Base-by-base conservation (phyloP, 2,113 vertebrate genomes). In the Cottus gobio region DNA sequence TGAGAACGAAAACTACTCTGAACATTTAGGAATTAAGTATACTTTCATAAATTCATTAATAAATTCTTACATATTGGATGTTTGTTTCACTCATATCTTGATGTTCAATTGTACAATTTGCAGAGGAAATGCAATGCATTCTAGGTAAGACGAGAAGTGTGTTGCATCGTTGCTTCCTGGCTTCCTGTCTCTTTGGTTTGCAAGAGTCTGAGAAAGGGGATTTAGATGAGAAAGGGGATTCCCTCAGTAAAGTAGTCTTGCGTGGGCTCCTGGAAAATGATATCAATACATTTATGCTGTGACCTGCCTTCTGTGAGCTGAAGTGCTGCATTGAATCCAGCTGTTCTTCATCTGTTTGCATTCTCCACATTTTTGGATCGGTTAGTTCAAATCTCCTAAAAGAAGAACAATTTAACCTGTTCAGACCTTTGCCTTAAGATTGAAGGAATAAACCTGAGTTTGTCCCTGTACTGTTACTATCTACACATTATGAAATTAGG, bases 141-240 rank as follows among this genome's bases (percentile, higher is more conserved):
- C 48, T 77, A 0, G 3, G 3, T 13, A 61, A 20, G 24, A 60
- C 44, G 42, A 20, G 7, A 70, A 24, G 54, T 26, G 39, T 46
- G n/a, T n/a, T n/a, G 52, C 7, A 7, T 36, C 22, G 20, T 16
- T 37, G 48, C 16, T 39, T 57, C 37, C 10, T n/a, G 5, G 24
- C 57, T 30, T 34, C 20, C 42, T 26, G 56, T 75, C 34, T 37
- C 20, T 18, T 64, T 42, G 31, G 58, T 31, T n/a, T n/a, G n/a
- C n/a, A n/a, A n/a, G n/a, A n/a, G n/a, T n/a, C 74, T 54, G 34
- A 79, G 26, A 16, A 34, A 24, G 58, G 82, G 57, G 42, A 37
- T 68, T 83, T n/a, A n/a, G n/a, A 77, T 54, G 34, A 79, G 26
- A 16, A 34, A 24, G 58, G 82, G 57, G 42, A 37, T 68, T 83